Conservation (phyloP, 2,113 vertebrate species). For the Psilopogon haemacephalus region DNA sequence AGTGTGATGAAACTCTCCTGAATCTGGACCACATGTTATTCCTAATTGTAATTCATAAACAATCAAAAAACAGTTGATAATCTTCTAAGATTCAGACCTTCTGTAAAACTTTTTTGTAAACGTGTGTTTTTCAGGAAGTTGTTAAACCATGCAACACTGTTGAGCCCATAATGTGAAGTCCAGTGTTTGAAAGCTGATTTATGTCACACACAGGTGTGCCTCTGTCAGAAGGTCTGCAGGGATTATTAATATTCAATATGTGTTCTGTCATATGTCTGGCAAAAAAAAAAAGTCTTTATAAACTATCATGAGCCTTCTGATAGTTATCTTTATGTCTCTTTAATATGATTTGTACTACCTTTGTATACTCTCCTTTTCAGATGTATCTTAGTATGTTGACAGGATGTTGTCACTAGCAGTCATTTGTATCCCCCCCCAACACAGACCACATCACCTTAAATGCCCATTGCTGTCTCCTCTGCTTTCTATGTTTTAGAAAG, state of each 20-base stretch:
- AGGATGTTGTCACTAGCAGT: background rate
- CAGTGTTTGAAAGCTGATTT: background rate
- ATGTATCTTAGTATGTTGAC: background rate
- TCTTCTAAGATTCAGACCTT: background rate
- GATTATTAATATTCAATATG: background rate
- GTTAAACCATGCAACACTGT: background rate
- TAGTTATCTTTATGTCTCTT: background rate
- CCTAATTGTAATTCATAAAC: background rate
- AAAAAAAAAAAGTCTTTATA: background rate
- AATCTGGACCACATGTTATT: background rate
- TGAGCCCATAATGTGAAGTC: background rate
- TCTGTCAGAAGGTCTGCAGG: background rate
- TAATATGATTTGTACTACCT: background rate
- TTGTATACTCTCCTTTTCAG: background rate
- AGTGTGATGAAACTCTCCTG: background rate
- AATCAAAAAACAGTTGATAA: background rate
- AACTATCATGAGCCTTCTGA: background rate
- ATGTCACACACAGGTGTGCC: rapidly evolving
- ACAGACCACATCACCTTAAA: background rate
- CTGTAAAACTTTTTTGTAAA: background rate
- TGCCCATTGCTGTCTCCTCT: background rate
- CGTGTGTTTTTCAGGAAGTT: background rate
- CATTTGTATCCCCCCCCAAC: too few relatives aligned
- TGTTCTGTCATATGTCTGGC: background rate
- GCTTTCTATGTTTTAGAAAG: background rate